These are phyloP conservation scores for Acipenser transmontanus DNA, from an alignment of 2,797 vertebrate species.

Conservation along the genomic window DNA sequence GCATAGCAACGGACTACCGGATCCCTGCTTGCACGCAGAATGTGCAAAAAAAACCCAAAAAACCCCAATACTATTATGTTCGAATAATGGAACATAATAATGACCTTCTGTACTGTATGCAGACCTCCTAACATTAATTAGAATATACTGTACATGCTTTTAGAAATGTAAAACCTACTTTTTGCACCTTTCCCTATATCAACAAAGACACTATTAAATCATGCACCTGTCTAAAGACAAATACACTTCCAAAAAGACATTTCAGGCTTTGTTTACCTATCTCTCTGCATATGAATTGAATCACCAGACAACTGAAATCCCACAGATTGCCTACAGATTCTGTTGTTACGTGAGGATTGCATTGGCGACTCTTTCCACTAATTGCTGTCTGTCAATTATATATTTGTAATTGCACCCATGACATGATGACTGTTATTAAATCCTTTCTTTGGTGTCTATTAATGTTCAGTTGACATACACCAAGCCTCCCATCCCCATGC, in stretches of 20 bases:
- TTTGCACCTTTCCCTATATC: no score
- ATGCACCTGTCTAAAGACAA: background rate
- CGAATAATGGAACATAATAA: no score
- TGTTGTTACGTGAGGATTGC: background rate
- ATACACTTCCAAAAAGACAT: background rate
- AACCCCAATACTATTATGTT: no score
- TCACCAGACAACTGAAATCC: background rate
- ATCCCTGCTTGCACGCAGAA: no score
- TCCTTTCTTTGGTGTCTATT: conserved; percentile 1
- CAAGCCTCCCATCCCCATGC: background rate
- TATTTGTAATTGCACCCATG: background rate
- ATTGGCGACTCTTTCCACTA: background rate
- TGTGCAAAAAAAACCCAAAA: no score
- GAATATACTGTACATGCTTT: no score
- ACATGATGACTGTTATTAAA: conserved; percentile 1
- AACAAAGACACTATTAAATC: no score
- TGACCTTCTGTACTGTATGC: no score
- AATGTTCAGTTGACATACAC: background rate
- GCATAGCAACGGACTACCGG: no score
- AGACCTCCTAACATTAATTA: no score
- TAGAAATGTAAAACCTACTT: no score
- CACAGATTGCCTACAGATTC: background rate
- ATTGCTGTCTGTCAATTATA: background rate
- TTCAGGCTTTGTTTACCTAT: background rate
- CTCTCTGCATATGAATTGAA: background rate